These are phyloP conservation scores for Spea multiplicata DNA, from an alignment of 2,113 vertebrate species.

Conservation along the genomic window DNA sequence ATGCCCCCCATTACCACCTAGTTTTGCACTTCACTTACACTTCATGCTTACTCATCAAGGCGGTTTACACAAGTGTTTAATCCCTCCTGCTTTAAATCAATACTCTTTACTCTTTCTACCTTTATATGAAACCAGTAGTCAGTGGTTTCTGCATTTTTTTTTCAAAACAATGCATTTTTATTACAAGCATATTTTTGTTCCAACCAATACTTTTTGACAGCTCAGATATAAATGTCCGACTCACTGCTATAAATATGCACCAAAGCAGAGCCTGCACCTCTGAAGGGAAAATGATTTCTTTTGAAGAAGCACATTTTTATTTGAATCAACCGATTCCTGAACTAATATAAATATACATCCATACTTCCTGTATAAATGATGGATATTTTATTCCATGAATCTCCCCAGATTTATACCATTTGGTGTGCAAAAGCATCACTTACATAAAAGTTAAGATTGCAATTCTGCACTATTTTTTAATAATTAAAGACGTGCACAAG, in stretches of 20 bases:
- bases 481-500: neutral
- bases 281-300: slow-evolving; percentile 77
- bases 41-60: neutral
- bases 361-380: slow-evolving; percentile 47
- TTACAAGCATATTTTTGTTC: slow-evolving; percentile 82
- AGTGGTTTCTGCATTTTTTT: slow-evolving; percentile 43
- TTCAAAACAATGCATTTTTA: slow-evolving; percentile 81
- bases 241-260: slow-evolving; percentile 75
- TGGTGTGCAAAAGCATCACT: slow-evolving; percentile 24
- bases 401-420: slow-evolving; percentile 34
- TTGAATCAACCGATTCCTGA: slow-evolving; percentile 72
- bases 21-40: neutral
- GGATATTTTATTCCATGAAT: slow-evolving; percentile 45
- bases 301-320: slow-evolving; percentile 79
- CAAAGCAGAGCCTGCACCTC: slow-evolving; percentile 75
- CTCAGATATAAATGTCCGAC: slow-evolving; percentile 77
- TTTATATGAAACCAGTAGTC: slow-evolving; percentile 79
- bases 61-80: slow-evolving; percentile 44
- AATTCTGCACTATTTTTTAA: neutral
- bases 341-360: slow-evolving; percentile 60
- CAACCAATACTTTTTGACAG: slow-evolving; percentile 83
- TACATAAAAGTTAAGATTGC: neutral
- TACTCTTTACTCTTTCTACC: slow-evolving; percentile 72
- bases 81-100: slow-evolving; percentile 74
- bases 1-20: neutral